Evolutionary conservation across 2,797 vertebrate species (phyloP).

Genomic region (Scolopax bukidnonensis): DNA sequence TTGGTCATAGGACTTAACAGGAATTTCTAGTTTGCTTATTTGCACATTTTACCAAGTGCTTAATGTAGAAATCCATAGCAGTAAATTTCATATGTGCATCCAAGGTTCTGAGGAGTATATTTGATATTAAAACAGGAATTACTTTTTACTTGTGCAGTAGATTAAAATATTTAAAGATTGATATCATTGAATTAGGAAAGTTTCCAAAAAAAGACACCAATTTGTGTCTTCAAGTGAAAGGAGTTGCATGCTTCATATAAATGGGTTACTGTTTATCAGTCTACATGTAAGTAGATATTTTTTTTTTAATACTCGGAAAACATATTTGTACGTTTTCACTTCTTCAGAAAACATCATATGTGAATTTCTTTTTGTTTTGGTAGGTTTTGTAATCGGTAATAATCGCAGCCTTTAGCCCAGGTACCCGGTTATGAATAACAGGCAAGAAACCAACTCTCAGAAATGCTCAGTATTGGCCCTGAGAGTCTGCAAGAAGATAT

Average conservation of each 20-base stretch:
- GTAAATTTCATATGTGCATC: neutral
- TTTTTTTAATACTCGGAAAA: neutral
- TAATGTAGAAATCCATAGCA: neutral
- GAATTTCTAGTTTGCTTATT: neutral
- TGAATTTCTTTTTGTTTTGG: slow-evolving; percentile 28
- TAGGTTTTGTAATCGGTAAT: neutral
- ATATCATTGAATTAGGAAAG: neutral
- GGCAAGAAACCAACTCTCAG: slow-evolving; percentile 21
- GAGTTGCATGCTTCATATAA: neutral
- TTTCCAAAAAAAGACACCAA: rapidly evolving
- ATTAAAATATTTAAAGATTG: neutral
- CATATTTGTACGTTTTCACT: neutral
- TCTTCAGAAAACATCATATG: neutral
- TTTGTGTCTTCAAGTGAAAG: neutral
- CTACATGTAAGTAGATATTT: neutral
- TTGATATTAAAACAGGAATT: neutral
- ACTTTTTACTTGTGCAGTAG: neutral
- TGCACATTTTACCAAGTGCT: neutral
- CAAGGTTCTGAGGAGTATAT: neutral
- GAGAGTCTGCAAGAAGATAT: neutral
- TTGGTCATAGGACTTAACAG: rapidly evolving
- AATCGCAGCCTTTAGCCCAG: neutral
- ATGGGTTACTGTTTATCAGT: neutral
- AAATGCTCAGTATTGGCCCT: neutral
- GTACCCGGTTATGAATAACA: neutral